Evolutionary conservation across 1,140 invertebrate species (phyloP), one percentile per base, ranked within the genome.

Genomic region (Drosophila kikkawai): DNA sequence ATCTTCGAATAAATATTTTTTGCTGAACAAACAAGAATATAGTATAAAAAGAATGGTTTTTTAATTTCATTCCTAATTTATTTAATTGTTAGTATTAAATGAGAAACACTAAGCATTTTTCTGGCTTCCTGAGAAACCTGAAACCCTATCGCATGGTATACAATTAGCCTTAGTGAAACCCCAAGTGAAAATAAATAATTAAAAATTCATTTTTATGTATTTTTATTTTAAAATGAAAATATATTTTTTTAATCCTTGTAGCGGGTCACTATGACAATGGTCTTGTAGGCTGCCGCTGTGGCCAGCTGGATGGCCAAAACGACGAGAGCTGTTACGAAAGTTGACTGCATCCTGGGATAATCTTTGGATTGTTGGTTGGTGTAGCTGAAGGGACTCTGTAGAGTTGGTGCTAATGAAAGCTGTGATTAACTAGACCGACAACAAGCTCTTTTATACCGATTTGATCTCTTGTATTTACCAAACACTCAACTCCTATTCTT

Each of bases 391-490:
- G 19, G 4, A 34, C 2, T 22, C 0, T 19, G 11, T 11, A 12
- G 7, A 0, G 12, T 4, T 19, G 7, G 7, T 37, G 17, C 12
- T 55, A 15, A 34, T 11, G 29, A 51, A 12, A 53, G 26, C 15
- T 64, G 50, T 65, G 55, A 34, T 22, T 60, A 17, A 34, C 17
- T 44, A 1, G 5, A 64, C 17, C 1, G 4, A 1, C 0, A 15
- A 5, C 26, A 12, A 41, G 6, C 36, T 4, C 7, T 39, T 64
- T 59, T 64, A 64, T 41, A 64, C 17, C 13, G 6, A 7, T 64
- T 26, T 15, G 6, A n/a, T 1, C 0, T 22, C 45, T 22, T 13
- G 5, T 22, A 37, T 36, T 53, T 36, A 17, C 4, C 12, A 36
- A 53, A 34, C 7, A 51, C 0, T 11, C 3, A 39, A 56, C 13